phyloP scores from a whole-genome alignment of 2,888 invertebrate genomes.

The Hydraecia micacea region DNA sequence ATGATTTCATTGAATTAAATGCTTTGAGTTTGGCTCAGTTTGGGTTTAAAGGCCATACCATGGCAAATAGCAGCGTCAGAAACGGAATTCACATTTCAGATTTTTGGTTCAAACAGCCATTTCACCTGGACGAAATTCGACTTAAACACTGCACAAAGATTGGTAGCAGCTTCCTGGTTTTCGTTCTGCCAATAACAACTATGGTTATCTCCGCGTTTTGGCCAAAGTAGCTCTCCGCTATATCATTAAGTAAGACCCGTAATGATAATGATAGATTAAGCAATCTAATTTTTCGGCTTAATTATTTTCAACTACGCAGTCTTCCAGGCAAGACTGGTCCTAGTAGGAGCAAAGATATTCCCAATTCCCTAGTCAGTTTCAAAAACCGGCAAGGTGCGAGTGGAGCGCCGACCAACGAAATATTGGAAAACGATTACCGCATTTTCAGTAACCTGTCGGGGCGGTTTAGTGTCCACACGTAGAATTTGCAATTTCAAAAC shows the following conservation, averaged over 20 bases:
- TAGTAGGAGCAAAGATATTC: not conserved
- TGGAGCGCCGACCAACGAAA: not conserved
- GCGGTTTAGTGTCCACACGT: conserved; percentile 12
- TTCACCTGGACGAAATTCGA: not conserved
- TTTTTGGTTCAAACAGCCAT: not conserved
- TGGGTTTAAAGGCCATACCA: not conserved
- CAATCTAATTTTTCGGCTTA: not conserved
- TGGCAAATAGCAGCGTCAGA: not conserved
- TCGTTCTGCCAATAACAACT: not conserved
- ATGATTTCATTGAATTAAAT: not conserved
- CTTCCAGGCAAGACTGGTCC: not conserved
- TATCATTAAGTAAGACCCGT: not conserved
- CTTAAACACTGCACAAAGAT: not conserved
- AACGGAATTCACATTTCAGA: not conserved
- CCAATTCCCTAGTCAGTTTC: not conserved
- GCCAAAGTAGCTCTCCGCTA: not conserved
- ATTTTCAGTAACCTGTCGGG: conserved; percentile 27
- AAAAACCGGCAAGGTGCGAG: not conserved
- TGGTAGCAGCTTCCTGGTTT: not conserved
- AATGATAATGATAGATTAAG: not conserved
- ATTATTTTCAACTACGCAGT: not conserved
- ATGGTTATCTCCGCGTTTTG: no score
- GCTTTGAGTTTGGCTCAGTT: not conserved
- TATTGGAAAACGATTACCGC: conserved; percentile 44
- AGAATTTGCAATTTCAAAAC: conserved; percentile 25